A percentile compares a stretch with the other conserved stretches of the same genome.
Evolutionary conservation across 2,888 invertebrate genomes (phyloP).

Genomic region (Machimus rusticus): DNA sequence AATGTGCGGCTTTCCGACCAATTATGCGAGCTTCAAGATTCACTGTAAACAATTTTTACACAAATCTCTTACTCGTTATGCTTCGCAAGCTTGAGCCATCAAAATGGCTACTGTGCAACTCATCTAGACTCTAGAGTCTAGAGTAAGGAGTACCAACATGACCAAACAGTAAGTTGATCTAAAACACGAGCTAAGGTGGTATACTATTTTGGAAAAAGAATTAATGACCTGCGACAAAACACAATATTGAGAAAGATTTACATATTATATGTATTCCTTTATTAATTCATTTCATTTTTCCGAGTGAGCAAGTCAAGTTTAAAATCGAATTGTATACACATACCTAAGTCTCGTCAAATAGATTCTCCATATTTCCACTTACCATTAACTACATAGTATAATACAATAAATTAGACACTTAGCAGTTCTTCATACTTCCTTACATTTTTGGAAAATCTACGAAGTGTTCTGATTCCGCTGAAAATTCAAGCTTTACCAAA

Average conservation of each 20-base stretch:
- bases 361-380: no score
- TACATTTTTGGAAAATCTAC: no score
- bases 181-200: not conserved
- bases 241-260: not conserved
- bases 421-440: no score
- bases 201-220: not conserved
- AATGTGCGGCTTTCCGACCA: not conserved
- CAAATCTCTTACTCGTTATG: not conserved
- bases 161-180: not conserved
- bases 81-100: not conserved
- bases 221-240: not conserved
- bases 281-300: no score
- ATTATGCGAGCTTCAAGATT: not conserved
- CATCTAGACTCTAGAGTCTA: not conserved
- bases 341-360: no score
- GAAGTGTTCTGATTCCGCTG: no score
- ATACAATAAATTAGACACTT: no score
- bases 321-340: no score
- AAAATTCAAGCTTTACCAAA: no score
- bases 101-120: not conserved
- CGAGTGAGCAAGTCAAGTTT: no score
- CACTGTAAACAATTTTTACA: not conserved
- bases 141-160: not conserved
- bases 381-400: no score
- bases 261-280: not conserved